Evolutionary conservation across 2,113 vertebrate species (phyloP), one percentile per base, ranked within the genome.

Genomic region (Cairina moschata): DNA sequence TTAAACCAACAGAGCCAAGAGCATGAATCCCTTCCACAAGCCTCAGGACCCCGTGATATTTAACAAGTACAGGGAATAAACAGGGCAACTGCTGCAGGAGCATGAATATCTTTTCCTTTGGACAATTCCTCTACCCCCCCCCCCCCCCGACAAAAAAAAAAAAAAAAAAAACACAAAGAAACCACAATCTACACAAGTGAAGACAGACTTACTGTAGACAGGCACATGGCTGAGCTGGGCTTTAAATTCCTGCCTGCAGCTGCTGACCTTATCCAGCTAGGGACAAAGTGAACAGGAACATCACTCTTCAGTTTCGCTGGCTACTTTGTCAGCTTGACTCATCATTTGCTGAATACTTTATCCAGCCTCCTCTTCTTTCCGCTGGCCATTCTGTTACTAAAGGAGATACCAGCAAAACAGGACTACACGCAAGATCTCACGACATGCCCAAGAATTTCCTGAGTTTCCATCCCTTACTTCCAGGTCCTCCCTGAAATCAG

Each of bases 211-310:
- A 32, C 1, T 79, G 72, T 21, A 52, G 56, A 58, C 34, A 85
- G 82, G 38, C 71, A 93, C 75, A 60, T 84, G 72, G 32, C 40
- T 82, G 42, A 90, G 69, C 26, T 48, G 28, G 2, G 4, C 48
- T 79, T 69, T 8, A 66, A 62, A 90, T 46, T 80, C 71, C 89
- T 74, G 66, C 91, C 84, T 55, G 44, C 38, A 81, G 38, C 38
- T 28, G 18, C 59, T 73, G 58, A 68, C 69, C 80, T 65, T 15
- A 81, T 5, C 65, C 69, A 92, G 90, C 68, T 48, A 9, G 0
- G 59, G 71, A 42, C 29, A 80, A 72, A 91, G 78, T 13, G 59
- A 86, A 63, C 38, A 93, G 90, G 91, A 96, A 81, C 90, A 81
- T 32, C 56, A 8, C 58, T 83, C 58, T 4, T 94, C 62, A 84